Base-by-base conservation (phyloP, 2,113 vertebrate species). In the Oreochromis niloticus region DNA sequence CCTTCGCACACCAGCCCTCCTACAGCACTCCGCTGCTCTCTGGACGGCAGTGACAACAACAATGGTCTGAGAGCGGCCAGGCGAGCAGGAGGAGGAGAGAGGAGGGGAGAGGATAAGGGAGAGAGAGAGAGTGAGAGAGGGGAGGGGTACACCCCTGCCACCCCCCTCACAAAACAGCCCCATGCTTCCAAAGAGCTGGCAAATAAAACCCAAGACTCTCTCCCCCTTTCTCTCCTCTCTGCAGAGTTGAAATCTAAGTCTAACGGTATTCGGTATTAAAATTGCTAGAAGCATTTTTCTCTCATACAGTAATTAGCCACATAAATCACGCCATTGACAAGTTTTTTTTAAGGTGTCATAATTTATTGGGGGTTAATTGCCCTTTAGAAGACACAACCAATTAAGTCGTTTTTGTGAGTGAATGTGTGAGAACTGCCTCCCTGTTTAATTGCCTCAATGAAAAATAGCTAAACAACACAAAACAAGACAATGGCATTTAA, bases 41-140 rank as follows among this genome's bases (percentile, higher is more conserved):
- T 89, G 93, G 88, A 92, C 88, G 83, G 91, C 95, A 93, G 91
- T 82, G 94, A 94, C 92, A 94, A 95, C 95, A 96, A 97, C 96
- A 97, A 97, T 96, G 94, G 95, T 93, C 88, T 94, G 92, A 92
- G 88, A 91, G 89, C 89, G 63, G 91, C 84, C 85, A 88, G 91
- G 79, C 81, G 90, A 89, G 89, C 13, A 87, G 91, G 88, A 88
- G 90, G 87, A 85, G 87, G 91, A 81, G 54, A 85, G 83, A 73
- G 80, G 48, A 46, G 30, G 50, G 13, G 66, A 50, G 50, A 14
- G 55, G 24, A 66, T 2, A 46, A 24, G 43, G 2, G 66, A 19
- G 57, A 17, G 85, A 4, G 71, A 3, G 79, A 12, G 57, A 34
- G 73, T 30, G 61, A 9, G 81, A n/a, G 83, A 19, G 55, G 6